Base-by-base conservation (phyloP, 2,888 invertebrate genomes). In the Callimorpha dominula region DNA sequence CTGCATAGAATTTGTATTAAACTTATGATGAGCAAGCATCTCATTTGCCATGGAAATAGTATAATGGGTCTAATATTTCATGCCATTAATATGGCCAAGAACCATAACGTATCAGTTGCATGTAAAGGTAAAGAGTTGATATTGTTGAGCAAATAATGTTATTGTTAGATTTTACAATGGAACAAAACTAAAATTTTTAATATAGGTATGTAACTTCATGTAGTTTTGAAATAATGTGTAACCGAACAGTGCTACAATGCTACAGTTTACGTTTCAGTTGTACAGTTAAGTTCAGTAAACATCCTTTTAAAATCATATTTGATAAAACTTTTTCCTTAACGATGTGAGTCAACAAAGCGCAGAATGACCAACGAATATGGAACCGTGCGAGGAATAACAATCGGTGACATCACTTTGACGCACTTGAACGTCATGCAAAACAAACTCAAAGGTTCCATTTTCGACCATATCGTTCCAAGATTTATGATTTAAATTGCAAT, bases 401-500 rank as follows among this genome's bases (percentile, higher is more conserved):
- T 91, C 89, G 92, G 90, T 94, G 92, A 94, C 94, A 93, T 93
- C 94, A 94, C 91, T 92, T 85, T 87, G 84, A 87, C 88, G 87
- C 88, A 85, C 84, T 84, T 83, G 80, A 85, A 84, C 84, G 60
- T 84, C 84, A 88, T 86, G 86, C 87, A 84, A 87, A 87, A 88
- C 86, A 81, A 82, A 85, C 81, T 86, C 82, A 73, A 75, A 43
- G 78, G 69, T 75, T 73, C 78, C 73, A 84, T 83, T 85, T 83
- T 79, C 70, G 77, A 84, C 82, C 84, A 71, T n/a, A n/a, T 81
- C 69, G 15, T 54, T 81, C 78, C 67, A 79, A 78, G 82, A 79
- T 81, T 84, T 90, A 91, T 84, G 87, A 85, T 79, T 87, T 83
- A 87, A 83, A 85, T 87, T 92, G 75, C 84, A 78, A 76, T 85